Percentiles rank a stretch among this genome's conserved stretches.
Conservation (phyloP, 2,113 vertebrate genomes). For the Pyxicephalus adspersus region DNA sequence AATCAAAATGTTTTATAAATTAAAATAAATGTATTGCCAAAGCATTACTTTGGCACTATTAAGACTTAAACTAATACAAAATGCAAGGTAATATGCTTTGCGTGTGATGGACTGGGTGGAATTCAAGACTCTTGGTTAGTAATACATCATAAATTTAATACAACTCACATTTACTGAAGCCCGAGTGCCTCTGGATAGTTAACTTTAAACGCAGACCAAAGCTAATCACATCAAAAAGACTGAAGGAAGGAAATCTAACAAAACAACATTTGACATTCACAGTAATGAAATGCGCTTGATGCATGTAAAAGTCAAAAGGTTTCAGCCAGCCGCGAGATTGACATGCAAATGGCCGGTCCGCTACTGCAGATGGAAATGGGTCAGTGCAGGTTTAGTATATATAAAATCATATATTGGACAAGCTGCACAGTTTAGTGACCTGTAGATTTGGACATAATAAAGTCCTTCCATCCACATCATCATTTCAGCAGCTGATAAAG, state of each 20-base stretch:
- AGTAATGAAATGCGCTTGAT: slow-evolving; percentile 39
- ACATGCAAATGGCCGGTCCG: not conserved
- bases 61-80: not conserved
- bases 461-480: too few relatives aligned
- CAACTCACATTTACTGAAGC: not conserved
- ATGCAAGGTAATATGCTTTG: not conserved
- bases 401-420: not conserved
- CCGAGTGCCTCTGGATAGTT: slow-evolving; percentile 23
- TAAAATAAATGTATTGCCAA: not conserved
- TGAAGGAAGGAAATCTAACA: slow-evolving; percentile 34
- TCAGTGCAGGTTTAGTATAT: slow-evolving; percentile 7
- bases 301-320: slow-evolving; percentile 14
- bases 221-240: slow-evolving; percentile 40
- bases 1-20: not conserved
- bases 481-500: too few relatives aligned
- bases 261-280: slow-evolving; percentile 46
- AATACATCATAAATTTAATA: slow-evolving; percentile 31
- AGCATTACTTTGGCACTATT: not conserved
- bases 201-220: slow-evolving; percentile 31
- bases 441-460: not conserved
- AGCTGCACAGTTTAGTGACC: not conserved
- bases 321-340: not conserved
- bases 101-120: not conserved
- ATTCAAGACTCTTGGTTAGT: slow-evolving; percentile 5
- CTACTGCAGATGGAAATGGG: not conserved